Evolutionary conservation across 2,113 vertebrate species (phyloP), one percentile per base, ranked within the genome.

Genomic region (Aplodontia rufa): DNA sequence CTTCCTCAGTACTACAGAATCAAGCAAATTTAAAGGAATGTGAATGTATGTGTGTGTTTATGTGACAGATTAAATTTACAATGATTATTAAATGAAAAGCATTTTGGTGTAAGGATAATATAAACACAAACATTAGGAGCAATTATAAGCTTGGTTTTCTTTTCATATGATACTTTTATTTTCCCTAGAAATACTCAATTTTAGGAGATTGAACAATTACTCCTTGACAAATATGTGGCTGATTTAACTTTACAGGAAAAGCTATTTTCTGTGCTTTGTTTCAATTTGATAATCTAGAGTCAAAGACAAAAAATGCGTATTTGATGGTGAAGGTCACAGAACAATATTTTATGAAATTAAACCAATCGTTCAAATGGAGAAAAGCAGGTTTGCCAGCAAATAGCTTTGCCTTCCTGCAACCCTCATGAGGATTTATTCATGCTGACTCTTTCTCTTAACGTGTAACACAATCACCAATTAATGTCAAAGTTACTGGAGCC

Each of bases 381-480:
- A 97, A 97, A 96, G 95, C 51, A 92, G 81, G 14, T 98, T 97
- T 98, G 94, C 37, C 96, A 97, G 96, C 96, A 97, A 68, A 90
- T 74, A 97, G 58, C 68, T 94, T 90, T 97, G 90, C 94, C 95
- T 98, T 95, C 74, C 81, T 94, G 93, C 32, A 98, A 96, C 92
- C 93, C 97, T 93, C 97, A 32, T 64, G 95, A 97, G 97, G 88
- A 92, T 98, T 97, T 30, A 35, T 88, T 97, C 58, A 80, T 97
- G 97, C 97, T 98, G 97, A 98, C 95, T 98, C 93, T 92, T 98
- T 98, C 98, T 98, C 96, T 98, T 97, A 98, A 98, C 91, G 76
- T 95, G 96, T 98, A 98, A 98, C 96, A 97, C 97, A 98, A 98
- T 98, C 97, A 40, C 93, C 97, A 98, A 98, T 98, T 98, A 98